Conservation (phyloP, 2,113 vertebrate genomes). For the Lethenteron camtschaticum region DNA sequence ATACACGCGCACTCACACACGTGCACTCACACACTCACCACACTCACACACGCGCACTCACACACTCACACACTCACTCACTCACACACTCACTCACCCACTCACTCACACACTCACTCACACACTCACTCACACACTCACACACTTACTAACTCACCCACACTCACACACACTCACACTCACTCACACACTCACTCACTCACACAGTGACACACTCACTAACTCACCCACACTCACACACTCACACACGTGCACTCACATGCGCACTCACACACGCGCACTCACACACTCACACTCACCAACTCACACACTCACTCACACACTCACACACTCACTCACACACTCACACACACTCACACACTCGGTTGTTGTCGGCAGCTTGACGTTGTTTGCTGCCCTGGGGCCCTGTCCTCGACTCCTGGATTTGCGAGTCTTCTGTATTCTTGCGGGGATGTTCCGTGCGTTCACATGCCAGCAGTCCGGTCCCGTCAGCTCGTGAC, state of each 20-base stretch:
- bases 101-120: too few relatives aligned
- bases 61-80: too few relatives aligned
- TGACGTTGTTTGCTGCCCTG: slow-evolving; percentile 17
- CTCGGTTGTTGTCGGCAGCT: slow-evolving; percentile 24
- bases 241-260: neutral
- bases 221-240: too few relatives aligned
- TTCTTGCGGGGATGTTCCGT: slow-evolving; percentile 10
- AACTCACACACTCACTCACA: slow-evolving; percentile 1
- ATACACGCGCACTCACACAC: slow-evolving; percentile 4
- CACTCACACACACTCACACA: slow-evolving; percentile 7
- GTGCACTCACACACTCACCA: neutral
- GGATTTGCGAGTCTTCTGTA: slow-evolving; percentile 7
- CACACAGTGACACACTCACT: too few relatives aligned
- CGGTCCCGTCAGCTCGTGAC: slow-evolving; percentile 14
- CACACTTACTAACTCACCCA: too few relatives aligned
- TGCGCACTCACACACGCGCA: neutral
- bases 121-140: too few relatives aligned
- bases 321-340: slow-evolving; percentile 15
- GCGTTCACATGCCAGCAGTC: slow-evolving; percentile 15
- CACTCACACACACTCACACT: too few relatives aligned
- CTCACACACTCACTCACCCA: too few relatives aligned
- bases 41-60: too few relatives aligned
- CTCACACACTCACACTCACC: neutral
- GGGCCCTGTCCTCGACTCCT: slow-evolving; percentile 13
- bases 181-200: too few relatives aligned